A percentile compares a stretch with the other conserved stretches of the same genome.
These are phyloP conservation scores for Galemys pyrenaicus DNA, from an alignment of 2,113 vertebrate species.

Conservation along the genomic window DNA sequence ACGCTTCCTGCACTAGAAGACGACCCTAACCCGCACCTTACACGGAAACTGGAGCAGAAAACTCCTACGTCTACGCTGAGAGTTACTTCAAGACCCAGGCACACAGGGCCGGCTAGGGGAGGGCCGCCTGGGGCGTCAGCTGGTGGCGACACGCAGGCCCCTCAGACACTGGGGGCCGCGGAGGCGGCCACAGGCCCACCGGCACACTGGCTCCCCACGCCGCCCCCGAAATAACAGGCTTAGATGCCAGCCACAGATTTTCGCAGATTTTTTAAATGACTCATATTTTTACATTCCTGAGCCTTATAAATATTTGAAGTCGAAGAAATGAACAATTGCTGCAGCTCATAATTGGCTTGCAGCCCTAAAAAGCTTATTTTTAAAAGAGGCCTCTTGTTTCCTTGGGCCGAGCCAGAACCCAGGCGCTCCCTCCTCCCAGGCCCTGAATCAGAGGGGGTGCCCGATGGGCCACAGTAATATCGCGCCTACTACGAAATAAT, in stretches of 20 bases:
- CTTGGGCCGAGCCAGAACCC: not conserved
- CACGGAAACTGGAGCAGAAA: not conserved
- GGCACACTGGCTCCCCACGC: not conserved
- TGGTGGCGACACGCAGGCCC: too few relatives aligned
- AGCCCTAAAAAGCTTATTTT: not conserved
- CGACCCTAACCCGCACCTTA: not conserved
- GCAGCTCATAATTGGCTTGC: fast-evolving
- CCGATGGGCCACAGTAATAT: not conserved
- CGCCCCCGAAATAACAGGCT: not conserved
- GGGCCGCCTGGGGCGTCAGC: not conserved
- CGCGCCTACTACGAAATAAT: constrained; percentile 63
- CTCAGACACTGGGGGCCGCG: fast-evolving
- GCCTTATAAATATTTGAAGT: not conserved
- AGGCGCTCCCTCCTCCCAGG: not conserved
- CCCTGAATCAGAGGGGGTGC: not conserved
- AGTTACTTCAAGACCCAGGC: not conserved
- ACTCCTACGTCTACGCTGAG: not conserved
- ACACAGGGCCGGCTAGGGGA: not conserved
- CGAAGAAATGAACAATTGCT: not conserved
- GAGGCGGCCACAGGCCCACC: fast-evolving
- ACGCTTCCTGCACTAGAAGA: not conserved
- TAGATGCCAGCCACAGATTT: not conserved
- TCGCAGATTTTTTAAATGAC: not conserved
- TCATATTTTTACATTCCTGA: not conserved
- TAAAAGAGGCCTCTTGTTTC: not conserved